Evolutionary conservation across 2,797 vertebrate species (phyloP).

Genomic region (Fringilla coelebs): DNA sequence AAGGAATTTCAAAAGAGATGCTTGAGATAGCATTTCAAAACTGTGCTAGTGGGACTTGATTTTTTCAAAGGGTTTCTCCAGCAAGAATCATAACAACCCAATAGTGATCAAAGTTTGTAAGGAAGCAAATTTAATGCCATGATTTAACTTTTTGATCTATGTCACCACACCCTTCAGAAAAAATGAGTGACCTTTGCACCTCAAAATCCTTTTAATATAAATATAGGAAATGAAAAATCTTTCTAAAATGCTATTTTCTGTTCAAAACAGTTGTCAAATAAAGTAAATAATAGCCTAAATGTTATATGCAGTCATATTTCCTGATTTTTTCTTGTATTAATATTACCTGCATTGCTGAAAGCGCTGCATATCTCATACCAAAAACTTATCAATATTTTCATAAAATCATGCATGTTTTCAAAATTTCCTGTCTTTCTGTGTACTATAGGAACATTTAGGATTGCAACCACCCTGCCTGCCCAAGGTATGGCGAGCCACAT

Average conservation of each 20-base stretch:
- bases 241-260: neutral
- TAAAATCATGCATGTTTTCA: neutral
- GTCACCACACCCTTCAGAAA: neutral
- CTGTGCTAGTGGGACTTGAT: neutral
- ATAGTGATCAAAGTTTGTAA: slow-evolving; percentile 1
- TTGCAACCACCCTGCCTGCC: neutral
- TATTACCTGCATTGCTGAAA: neutral
- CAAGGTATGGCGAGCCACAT: neutral
- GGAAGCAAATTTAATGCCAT: neutral
- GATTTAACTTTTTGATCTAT: neutral
- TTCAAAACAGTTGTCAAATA: neutral
- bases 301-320: neutral
- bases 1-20: slow-evolving; percentile 23
- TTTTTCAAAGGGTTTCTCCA: neutral
- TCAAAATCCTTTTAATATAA: neutral
- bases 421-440: neutral
- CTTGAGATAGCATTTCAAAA: neutral
- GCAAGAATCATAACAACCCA: neutral
- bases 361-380: neutral
- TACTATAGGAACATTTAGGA: neutral
- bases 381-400: neutral
- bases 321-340: neutral
- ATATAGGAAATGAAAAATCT: neutral
- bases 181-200: neutral
- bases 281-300: neutral